These are phyloP conservation scores for Rhimphoctona megacephalus DNA, from an alignment of 2,888 invertebrate genomes.

Conservation along the genomic window DNA sequence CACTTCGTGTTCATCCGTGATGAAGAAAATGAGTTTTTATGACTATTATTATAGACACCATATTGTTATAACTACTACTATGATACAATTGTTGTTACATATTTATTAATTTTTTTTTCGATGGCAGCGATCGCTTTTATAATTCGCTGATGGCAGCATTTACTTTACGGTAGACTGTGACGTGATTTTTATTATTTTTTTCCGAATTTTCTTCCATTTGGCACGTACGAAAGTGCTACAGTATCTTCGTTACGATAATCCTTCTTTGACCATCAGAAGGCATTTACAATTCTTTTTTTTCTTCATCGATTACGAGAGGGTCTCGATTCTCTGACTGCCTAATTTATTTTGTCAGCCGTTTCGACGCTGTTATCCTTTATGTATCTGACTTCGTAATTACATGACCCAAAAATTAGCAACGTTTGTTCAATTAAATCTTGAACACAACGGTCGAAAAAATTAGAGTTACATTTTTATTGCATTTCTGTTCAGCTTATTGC, in stretches of 20 bases:
- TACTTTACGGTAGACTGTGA: conserved; percentile 49
- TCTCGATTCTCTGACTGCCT: conserved; percentile 44
- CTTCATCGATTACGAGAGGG: conserved; percentile 30
- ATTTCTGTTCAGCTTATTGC: neutral
- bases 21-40: conserved; percentile 69
- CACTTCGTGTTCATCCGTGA: conserved; percentile 60
- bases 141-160: conserved; percentile 70
- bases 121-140: conserved; percentile 67
- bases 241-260: conserved; percentile 50
- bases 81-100: conserved; percentile 70
- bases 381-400: conserved; percentile 2
- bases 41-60: conserved; percentile 63
- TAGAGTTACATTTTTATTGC: neutral
- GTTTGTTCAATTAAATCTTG: conserved; percentile 4
- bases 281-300: conserved; percentile 54
- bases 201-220: conserved; percentile 39
- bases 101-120: conserved; percentile 74
- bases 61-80: conserved; percentile 70
- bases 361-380: conserved; percentile 17
- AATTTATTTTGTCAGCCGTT: conserved; percentile 35
- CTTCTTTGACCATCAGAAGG: conserved; percentile 32
- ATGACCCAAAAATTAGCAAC: neutral
- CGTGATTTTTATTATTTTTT: conserved; percentile 21
- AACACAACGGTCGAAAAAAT: neutral
- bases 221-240: conserved; percentile 48